phyloP scores from a whole-genome alignment of 2,888 invertebrate genomes.

The Hemicrepidius hirtus region DNA sequence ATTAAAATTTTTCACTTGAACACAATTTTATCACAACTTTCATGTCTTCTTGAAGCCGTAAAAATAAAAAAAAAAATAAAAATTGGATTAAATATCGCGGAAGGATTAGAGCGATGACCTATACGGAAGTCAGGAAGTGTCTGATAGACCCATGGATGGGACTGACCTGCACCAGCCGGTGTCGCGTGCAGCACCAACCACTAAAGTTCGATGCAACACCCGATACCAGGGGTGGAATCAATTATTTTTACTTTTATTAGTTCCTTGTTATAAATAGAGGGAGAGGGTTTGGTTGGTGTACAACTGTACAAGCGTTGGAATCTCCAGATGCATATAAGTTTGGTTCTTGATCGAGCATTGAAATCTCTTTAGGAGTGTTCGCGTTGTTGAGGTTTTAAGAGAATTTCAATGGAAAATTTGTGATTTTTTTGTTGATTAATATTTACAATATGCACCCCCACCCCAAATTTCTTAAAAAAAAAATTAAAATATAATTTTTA shows the following conservation, averaged over 20 bases:
- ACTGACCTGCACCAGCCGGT: constrained; percentile 68
- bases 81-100: constrained; percentile 16
- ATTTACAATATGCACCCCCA: too few relatives aligned
- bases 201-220: constrained; percentile 59
- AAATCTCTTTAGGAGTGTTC: background rate
- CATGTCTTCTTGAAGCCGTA: background rate
- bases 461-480: too few relatives aligned
- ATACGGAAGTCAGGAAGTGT: constrained; percentile 67
- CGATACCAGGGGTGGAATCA: constrained; percentile 59
- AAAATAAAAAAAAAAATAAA: constrained; percentile 13
- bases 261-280: background rate
- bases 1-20: too few relatives aligned
- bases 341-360: constrained; percentile 5
- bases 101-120: constrained; percentile 64
- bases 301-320: background rate
- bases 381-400: background rate
- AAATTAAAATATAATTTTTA: too few relatives aligned
- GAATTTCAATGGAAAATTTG: too few relatives aligned
- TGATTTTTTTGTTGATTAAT: too few relatives aligned
- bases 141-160: constrained; percentile 63
- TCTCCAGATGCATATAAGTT: background rate
- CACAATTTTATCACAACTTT: too few relatives aligned
- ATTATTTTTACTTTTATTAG: background rate
- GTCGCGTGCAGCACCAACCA: constrained; percentile 67
- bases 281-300: background rate